Conservation (phyloP, 2,113 vertebrate species). For the Coracopsis vasa region DNA sequence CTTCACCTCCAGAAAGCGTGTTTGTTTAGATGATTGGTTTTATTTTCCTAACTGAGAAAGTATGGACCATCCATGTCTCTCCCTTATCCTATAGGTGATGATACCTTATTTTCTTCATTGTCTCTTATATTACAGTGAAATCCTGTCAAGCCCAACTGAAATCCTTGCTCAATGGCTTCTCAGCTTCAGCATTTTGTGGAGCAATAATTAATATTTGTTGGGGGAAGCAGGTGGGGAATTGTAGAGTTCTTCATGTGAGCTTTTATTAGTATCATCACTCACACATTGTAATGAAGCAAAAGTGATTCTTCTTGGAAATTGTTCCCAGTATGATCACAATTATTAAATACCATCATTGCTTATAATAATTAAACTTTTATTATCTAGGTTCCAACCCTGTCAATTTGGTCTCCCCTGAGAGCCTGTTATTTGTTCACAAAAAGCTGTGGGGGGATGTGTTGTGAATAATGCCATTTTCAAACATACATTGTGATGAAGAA, state of each 20-base stretch:
- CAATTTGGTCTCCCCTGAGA: conserved; percentile 35
- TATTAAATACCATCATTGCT: conserved; percentile 70
- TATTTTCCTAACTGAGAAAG: neutral
- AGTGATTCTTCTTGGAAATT: conserved; percentile 57
- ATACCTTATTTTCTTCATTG: neutral
- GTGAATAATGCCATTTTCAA: neutral
- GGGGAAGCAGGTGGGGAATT: neutral
- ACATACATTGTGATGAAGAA: neutral
- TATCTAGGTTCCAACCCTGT: conserved; percentile 51
- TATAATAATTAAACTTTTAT: conserved; percentile 75
- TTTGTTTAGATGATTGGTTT: neutral
- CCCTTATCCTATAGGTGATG: neutral
- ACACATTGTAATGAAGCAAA: conserved; percentile 60
- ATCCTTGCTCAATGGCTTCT: neutral
- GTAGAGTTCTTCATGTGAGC: conserved; percentile 27
- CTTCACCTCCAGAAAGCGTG: neutral
- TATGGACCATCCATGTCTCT: neutral
- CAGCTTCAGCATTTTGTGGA: neutral
- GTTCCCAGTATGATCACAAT: conserved; percentile 64
- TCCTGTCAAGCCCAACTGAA: neutral
- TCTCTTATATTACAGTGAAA: neutral
- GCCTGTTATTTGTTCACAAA: conserved; percentile 14
- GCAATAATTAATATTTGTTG: conserved; percentile 40
- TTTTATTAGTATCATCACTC: conserved; percentile 71
- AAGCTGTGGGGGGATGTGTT: neutral